Evolutionary conservation across 2,888 invertebrate species (phyloP).

Genomic region (Ophonus ardosiacus): DNA sequence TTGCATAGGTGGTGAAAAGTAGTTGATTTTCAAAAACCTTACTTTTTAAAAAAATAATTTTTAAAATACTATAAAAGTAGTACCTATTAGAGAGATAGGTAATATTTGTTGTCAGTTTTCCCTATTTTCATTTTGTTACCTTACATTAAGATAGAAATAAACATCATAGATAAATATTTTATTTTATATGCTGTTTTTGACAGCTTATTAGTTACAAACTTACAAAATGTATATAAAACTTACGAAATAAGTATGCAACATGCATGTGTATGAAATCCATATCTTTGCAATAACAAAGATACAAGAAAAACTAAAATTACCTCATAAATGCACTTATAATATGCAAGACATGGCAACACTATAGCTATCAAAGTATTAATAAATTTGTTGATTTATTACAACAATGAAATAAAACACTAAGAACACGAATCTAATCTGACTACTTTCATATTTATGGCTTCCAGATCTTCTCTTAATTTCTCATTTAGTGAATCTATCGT

Average conservation of each 20-base stretch:
- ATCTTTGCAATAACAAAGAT: conserved; percentile 57
- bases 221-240: conserved; percentile 56
- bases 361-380: conserved; percentile 55
- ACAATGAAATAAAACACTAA: conserved; percentile 64
- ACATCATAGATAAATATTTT: conserved; percentile 52
- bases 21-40: no score
- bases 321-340: conserved; percentile 46
- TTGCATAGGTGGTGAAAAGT: no score
- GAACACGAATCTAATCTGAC: conserved; percentile 81
- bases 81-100: no score
- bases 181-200: conserved; percentile 48
- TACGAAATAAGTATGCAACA: conserved; percentile 58
- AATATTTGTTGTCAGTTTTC: no score
- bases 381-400: conserved; percentile 46
- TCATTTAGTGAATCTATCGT: conserved; percentile 80
- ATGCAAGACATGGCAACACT: conserved; percentile 55
- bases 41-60: no score
- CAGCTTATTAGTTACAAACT: conserved; percentile 57
- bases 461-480: conserved; percentile 81
- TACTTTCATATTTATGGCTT: conserved; percentile 80
- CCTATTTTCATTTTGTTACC: neutral
- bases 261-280: conserved; percentile 51
- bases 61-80: no score
- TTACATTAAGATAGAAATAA: neutral
- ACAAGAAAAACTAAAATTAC: conserved; percentile 54